Base-by-base conservation (phyloP, 2,797 vertebrate species). In the Pyrocephalus nanus region DNA sequence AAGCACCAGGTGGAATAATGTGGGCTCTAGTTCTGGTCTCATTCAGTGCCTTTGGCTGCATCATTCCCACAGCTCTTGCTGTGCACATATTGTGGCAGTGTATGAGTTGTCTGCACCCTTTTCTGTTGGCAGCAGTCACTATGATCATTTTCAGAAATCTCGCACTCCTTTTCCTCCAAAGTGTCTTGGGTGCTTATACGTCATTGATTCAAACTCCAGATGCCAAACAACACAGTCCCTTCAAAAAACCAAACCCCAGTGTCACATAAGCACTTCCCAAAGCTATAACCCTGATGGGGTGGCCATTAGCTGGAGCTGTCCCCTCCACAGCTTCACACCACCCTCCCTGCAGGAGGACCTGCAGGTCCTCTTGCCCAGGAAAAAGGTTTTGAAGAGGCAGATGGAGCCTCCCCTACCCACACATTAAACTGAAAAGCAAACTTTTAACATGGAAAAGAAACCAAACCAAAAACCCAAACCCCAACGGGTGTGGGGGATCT, bases 91-190 rank as follows among this genome's bases (percentile, higher is more conserved):
- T 90, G 87, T 85, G n/a, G 77, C 50, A 92, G 53, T 0, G 1
- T 55, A 62, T 85, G 78, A 96, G 75, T 79, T 78, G 78, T 82
- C 92, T 92, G 58, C 69, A 94, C 54, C 80, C 80, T 80, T 78
- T 83, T 93, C 92, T 95, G 58, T 57, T 92, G 90, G 92, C 88
- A 96, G 57, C 88, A 90, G 25, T 74, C 71, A 86, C 62, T 86
- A 53, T 43, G 73, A 89, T 85, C 50, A 48, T 42, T 94, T 92
- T 86, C 88, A 74, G 53, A 93, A 94, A 94, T 93, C 47, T 88
- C 73, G 83, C 86, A 71, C 45, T 89, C 51, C 26, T 79, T 92
- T 87, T 67, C 65, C 42, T 92, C 58, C 61, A 89, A 15, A 27
- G 20, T 57, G 14, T 77, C 65, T 94, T 91, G 43, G 26, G 50